phyloP scores from a whole-genome alignment of 2,113 vertebrate species.

The Psammodynastes pulverulentus region DNA sequence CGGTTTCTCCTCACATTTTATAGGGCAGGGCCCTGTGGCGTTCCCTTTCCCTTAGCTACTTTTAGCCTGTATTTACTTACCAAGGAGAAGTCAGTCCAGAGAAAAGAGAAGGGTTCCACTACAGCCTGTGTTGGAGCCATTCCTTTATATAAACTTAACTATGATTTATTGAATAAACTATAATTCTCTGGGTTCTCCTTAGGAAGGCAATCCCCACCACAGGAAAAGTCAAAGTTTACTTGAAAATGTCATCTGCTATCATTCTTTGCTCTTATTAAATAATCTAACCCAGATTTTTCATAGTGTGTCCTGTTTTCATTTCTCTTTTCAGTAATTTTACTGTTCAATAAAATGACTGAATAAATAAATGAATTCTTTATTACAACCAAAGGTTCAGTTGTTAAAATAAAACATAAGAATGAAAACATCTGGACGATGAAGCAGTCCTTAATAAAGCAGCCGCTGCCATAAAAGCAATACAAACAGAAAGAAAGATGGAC shows the following conservation, averaged over 20 bases:
- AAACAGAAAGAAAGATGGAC: background rate
- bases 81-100: background rate
- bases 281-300: background rate
- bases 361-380: background rate
- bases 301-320: background rate
- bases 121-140: background rate
- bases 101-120: background rate
- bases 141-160: background rate
- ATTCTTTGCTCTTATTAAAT: background rate
- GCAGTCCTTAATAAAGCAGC: background rate
- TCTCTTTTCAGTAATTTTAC: background rate
- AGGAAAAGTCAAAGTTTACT: background rate
- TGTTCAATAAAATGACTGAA: background rate
- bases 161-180: background rate
- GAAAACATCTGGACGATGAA: background rate
- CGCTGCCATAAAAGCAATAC: background rate
- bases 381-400: background rate
- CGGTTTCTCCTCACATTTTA: background rate
- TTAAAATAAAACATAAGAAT: background rate
- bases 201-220: background rate
- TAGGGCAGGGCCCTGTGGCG: background rate
- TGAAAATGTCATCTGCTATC: background rate
- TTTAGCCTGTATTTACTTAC: background rate
- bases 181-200: background rate
- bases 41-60: background rate